Evolutionary conservation across 2,888 invertebrate species (phyloP), one percentile per base, ranked within the genome.

Genomic region (Chymomyza procnemis): DNA sequence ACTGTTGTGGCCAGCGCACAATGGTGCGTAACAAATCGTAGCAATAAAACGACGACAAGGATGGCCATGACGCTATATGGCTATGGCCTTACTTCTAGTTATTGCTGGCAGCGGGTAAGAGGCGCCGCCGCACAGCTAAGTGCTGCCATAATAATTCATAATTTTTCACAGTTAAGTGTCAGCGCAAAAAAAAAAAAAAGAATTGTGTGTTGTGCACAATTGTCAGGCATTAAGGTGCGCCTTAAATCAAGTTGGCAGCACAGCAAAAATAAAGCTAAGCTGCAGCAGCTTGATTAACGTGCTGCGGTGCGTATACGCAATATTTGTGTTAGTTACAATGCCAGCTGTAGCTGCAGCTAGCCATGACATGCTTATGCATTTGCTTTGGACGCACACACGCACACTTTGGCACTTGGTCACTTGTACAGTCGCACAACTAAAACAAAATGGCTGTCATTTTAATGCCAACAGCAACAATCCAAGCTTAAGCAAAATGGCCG

Each of bases 151-250:
- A 84, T 84, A 87, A 84, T 87, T 84, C 86, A 87, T 81, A 87
- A 87, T 84, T 85, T 84, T 84, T 84, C 87, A 85, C 79, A 76
- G 87, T 77, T 83, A 84, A 84, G 87, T 87, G 84, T 84, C 84
- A 87, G 83, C 57, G 54, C 52, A 58, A 46, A 55, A 78, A 69
- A 70, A 55, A 64, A 58, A 46, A 55, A 78, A 69, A 70, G 57
- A 64, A 78, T 70, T 70, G 79, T 65, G 71, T 69, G 75, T 78
- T 73, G 75, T 71, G 81, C 79, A 75, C 83, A 87, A 84, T 83
- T 85, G 80, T 73, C 74, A 74, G 68, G 68, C 79, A 73, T 79
- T 80, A 85, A 79, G 86, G 86, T 75, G 61, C 68, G 73, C 78
- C 86, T 86, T 84, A 85, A 84, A 84, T 87, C 84, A 87, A 80